Conservation (phyloP, 2,888 invertebrate species). For the Ceratothoa steindachneri region DNA sequence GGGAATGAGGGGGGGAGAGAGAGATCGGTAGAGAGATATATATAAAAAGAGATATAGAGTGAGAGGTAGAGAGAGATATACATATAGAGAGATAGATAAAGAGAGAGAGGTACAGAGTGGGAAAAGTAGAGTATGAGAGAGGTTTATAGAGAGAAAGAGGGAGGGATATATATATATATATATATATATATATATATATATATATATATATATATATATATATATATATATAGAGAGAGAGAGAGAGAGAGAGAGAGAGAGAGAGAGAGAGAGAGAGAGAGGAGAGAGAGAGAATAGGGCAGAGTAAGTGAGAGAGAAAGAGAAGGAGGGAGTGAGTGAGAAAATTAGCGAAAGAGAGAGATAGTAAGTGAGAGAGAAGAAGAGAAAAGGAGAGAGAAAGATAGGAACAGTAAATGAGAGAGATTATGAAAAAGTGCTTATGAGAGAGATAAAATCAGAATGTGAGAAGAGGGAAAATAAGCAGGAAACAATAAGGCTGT, state of each 20-base stretch:
- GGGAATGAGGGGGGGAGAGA: neutral
- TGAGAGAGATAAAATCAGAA: too few relatives aligned
- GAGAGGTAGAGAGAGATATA: neutral
- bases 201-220: neutral
- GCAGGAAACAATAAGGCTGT: too few relatives aligned
- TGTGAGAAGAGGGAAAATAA: too few relatives aligned
- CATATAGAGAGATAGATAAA: neutral
- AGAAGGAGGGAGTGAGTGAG: neutral
- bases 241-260: neutral
- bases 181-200: neutral
- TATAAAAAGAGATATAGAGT: neutral
- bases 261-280: neutral
- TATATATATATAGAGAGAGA: neutral
- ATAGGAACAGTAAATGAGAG: neutral
- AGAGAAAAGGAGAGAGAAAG: neutral
- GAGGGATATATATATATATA: too few relatives aligned
- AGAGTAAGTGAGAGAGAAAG: neutral
- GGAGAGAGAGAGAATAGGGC: neutral
- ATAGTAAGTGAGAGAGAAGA: neutral
- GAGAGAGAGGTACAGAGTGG: neutral
- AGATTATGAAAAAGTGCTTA: too few relatives aligned
- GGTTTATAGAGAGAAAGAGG: too few relatives aligned
- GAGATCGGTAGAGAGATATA: neutral
- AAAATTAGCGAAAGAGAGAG: neutral
- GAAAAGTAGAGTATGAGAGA: too few relatives aligned